Percentiles rank a stretch among this genome's conserved stretches.
Conservation (phyloP, 2,888 invertebrate species). For the Drosophila koepferae region DNA sequence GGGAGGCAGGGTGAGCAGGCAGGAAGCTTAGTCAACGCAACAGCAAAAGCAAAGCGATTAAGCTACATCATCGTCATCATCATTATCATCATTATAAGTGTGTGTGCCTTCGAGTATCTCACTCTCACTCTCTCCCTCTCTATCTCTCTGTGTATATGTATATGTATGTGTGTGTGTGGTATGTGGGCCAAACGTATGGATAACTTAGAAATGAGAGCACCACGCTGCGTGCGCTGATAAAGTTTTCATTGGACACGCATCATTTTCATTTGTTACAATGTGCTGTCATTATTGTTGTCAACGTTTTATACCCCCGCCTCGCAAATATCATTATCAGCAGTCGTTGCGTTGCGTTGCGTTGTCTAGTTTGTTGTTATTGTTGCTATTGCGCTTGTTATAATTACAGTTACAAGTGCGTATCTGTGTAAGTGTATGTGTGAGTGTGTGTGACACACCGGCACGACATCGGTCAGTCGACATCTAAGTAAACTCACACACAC, state of each 20-base stretch:
- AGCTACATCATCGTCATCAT: slow-evolving; percentile 51
- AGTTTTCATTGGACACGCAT: slow-evolving; percentile 63
- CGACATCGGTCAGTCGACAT: slow-evolving; percentile 21
- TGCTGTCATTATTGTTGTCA: slow-evolving; percentile 37
- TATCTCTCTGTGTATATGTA: slow-evolving; percentile 5
- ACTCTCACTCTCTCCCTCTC: no score
- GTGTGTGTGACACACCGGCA: slow-evolving; percentile 21
- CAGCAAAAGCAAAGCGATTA: slow-evolving; percentile 45
- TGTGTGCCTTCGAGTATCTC: slow-evolving; percentile 2
- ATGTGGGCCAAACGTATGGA: slow-evolving; percentile 53
- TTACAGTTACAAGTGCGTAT: slow-evolving; percentile 55
- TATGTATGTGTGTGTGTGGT: slow-evolving; percentile 23
- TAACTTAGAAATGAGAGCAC: slow-evolving; percentile 51
- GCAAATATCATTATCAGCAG: slow-evolving; percentile 42
- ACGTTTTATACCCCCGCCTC: slow-evolving; percentile 14
- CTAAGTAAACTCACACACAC: slow-evolving; percentile 5
- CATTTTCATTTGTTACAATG: slow-evolving; percentile 55
- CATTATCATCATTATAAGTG: slow-evolving; percentile 23
- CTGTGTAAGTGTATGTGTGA: slow-evolving; percentile 8
- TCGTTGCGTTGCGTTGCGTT: background rate
- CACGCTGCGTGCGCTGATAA: slow-evolving; percentile 54
- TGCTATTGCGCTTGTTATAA: slow-evolving; percentile 25
- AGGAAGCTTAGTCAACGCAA: slow-evolving; percentile 45
- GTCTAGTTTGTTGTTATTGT: background rate
- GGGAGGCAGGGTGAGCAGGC: slow-evolving; percentile 15